These are phyloP conservation scores for Ceriagrion tenellum DNA, from an alignment of 2,888 invertebrate genomes.

Conservation along the genomic window DNA sequence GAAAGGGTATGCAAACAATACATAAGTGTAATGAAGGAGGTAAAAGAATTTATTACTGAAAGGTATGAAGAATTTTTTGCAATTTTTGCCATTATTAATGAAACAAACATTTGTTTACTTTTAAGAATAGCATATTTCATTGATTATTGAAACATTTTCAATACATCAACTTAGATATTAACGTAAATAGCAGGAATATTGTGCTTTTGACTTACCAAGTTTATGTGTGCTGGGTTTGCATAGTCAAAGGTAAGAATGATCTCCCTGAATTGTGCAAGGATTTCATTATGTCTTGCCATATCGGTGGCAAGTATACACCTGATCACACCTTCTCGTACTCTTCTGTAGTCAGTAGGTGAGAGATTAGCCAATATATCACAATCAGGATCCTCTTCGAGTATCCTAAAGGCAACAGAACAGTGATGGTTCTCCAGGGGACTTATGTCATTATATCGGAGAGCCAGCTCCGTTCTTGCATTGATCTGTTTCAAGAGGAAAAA, in stretches of 20 bases:
- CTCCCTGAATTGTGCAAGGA: slow-evolving; percentile 86
- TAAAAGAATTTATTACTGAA: neutral
- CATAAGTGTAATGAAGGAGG: neutral
- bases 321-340: slow-evolving; percentile 88
- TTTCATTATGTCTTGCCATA: slow-evolving; percentile 90
- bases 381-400: slow-evolving; percentile 86
- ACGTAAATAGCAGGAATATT: neutral
- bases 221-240: slow-evolving; percentile 84
- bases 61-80: no score
- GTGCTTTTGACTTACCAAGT: slow-evolving; percentile 81
- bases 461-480: slow-evolving; percentile 90
- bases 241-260: slow-evolving; percentile 84
- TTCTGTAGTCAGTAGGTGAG: slow-evolving; percentile 77
- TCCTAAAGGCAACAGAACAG: slow-evolving; percentile 90
- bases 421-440: slow-evolving; percentile 93
- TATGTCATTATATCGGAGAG: slow-evolving; percentile 91
- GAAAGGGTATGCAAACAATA: slow-evolving; percentile 70
- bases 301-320: slow-evolving; percentile 88
- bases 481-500: slow-evolving; percentile 79
- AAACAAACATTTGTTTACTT: no score
- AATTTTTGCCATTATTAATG: no score
- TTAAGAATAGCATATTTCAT: no score
- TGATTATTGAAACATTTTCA: neutral
- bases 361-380: slow-evolving; percentile 89
- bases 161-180: neutral